Conservation (phyloP, 1,140 invertebrate species). For the Gonioctena quinquepunctata region DNA sequence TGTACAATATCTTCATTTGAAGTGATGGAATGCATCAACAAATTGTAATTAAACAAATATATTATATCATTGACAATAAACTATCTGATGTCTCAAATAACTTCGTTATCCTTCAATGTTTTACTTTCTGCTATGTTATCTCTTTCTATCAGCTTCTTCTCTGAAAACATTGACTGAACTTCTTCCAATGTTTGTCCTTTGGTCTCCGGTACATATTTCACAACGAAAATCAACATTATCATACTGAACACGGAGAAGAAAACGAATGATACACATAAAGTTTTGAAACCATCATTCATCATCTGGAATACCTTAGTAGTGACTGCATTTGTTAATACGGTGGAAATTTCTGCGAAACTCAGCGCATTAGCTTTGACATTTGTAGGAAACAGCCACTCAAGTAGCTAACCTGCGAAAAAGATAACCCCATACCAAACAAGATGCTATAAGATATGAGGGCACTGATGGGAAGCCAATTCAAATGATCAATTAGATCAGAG, state of each 20-base stretch:
- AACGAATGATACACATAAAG: not conserved
- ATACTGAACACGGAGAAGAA: not conserved
- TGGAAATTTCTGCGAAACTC: not conserved
- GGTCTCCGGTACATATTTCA: constrained; percentile 6
- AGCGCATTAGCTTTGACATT: constrained; percentile 4
- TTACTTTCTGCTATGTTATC: not conserved
- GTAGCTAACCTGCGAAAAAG: not conserved
- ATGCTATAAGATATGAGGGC: not conserved
- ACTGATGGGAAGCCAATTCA: constrained; percentile 2
- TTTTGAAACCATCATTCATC: not conserved
- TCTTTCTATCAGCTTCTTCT: not conserved
- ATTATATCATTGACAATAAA: no score
- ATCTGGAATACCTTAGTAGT: not conserved
- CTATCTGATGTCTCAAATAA: no score
- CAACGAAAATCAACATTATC: not conserved
- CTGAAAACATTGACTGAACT: not conserved
- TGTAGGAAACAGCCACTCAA: constrained; percentile 7
- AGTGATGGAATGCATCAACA: no score
- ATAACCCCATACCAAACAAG: constrained; percentile 1
- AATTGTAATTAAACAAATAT: no score
- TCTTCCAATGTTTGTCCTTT: constrained; percentile 11
- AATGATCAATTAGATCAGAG: constrained; percentile 36
- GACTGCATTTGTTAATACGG: not conserved
- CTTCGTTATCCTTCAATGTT: not conserved
- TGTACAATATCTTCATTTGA: no score